phyloP scores from a whole-genome alignment of 2,113 vertebrate species.

The Megaleporinus macrocephalus region DNA sequence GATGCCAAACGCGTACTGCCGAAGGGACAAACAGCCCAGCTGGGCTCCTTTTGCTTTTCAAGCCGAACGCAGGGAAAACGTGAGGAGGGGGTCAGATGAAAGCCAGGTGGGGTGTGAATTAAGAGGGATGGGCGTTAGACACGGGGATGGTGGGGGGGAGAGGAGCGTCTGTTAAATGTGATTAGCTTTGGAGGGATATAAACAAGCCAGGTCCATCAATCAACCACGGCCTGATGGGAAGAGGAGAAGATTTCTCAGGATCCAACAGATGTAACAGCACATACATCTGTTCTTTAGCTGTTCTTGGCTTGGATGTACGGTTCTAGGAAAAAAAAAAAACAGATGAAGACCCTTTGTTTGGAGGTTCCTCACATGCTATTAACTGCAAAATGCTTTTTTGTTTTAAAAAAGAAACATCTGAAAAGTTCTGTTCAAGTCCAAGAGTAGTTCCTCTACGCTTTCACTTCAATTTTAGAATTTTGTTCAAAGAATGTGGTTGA shows the following conservation, averaged over 20 bases:
- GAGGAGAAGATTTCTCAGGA: constrained; percentile 12
- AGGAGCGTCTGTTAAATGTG: constrained; percentile 22
- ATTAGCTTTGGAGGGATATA: constrained; percentile 49
- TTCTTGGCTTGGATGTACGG: neutral
- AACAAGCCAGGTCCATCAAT: constrained; percentile 50
- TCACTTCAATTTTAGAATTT: too few relatives aligned
- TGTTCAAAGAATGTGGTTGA: too few relatives aligned
- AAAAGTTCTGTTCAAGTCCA: too few relatives aligned
- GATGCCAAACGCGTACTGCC: constrained; percentile 4
- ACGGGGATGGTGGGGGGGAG: constrained; percentile 2
- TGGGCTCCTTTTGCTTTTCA: neutral
- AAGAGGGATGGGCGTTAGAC: constrained; percentile 14
- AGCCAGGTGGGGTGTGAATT: constrained; percentile 3
- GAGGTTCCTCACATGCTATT: too few relatives aligned
- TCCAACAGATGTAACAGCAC: neutral
- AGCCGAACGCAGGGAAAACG: neutral
- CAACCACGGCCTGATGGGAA: neutral
- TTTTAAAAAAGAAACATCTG: too few relatives aligned
- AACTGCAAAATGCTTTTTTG: too few relatives aligned
- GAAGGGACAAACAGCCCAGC: neutral
- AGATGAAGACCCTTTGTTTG: too few relatives aligned
- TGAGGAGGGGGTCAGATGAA: neutral
- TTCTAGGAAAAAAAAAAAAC: neutral
- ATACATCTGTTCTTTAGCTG: too few relatives aligned
- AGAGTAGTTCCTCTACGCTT: too few relatives aligned